phyloP scores from a whole-genome alignment of 2,888 invertebrate genomes.

The Germaria angustata region DNA sequence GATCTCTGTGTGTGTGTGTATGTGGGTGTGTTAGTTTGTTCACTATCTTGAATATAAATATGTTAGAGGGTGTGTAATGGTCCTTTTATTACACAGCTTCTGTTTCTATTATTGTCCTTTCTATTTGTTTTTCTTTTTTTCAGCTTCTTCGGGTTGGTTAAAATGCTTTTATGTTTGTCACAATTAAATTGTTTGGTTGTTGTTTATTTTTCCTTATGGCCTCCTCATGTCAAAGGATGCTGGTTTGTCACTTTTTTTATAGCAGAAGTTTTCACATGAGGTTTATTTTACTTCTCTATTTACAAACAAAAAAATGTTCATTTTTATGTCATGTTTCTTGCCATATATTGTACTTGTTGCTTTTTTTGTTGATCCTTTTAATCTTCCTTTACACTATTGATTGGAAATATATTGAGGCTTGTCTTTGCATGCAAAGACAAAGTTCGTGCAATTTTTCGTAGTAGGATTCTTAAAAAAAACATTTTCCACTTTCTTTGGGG shows the following conservation, averaged over 20 bases:
- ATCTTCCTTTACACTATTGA: too few species aligned
- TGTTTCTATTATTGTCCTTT: not conserved
- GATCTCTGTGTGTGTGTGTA: not conserved
- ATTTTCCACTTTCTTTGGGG: too few species aligned
- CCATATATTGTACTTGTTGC: not conserved
- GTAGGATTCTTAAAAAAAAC: too few species aligned
- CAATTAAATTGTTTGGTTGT: slow-evolving; percentile 53
- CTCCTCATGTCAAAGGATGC: not conserved
- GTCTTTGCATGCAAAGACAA: too few species aligned
- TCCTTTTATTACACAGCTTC: not conserved
- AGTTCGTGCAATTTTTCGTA: too few species aligned
- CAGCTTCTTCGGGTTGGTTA: not conserved
- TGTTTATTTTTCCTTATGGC: slow-evolving; percentile 5
- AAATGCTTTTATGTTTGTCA: slow-evolving; percentile 58
- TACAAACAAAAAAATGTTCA: not conserved
- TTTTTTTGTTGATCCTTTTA: not conserved
- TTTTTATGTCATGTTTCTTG: not conserved
- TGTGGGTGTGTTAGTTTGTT: not conserved
- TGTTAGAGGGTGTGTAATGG: not conserved
- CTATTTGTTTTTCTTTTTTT: not conserved
- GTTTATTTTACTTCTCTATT: not conserved
- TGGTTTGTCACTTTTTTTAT: not conserved
- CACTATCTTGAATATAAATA: not conserved
- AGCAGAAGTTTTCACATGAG: not conserved
- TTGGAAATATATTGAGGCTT: too few species aligned